phyloP scores from a whole-genome alignment of 2,797 vertebrate genomes.

The Euphonia xanthogaster region DNA sequence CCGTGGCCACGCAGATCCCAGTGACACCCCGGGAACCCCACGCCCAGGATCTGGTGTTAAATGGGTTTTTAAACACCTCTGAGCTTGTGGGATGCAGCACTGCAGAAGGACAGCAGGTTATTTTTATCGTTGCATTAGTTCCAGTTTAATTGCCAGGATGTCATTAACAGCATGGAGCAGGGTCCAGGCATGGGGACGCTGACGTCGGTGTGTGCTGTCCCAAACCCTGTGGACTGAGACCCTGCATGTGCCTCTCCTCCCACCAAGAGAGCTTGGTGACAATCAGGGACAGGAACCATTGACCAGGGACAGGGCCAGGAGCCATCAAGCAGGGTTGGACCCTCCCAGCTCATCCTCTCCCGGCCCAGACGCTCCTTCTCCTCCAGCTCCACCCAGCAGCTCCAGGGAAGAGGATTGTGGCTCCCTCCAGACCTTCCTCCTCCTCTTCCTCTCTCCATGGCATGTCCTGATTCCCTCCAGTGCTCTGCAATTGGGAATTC shows the following conservation, averaged over 20 bases:
- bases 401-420: neutral
- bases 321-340: fast-evolving
- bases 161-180: neutral
- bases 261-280: neutral
- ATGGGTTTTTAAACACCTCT: constrained; percentile 2
- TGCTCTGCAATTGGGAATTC: neutral
- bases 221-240: fast-evolving
- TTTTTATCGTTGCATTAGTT: neutral
- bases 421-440: neutral
- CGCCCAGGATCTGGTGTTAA: neutral
- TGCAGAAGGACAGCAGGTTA: neutral
- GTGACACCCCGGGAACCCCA: neutral
- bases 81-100: neutral
- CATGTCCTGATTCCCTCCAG: neutral
- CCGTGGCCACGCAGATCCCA: fast-evolving
- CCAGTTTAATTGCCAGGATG: neutral
- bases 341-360: fast-evolving
- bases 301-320: neutral
- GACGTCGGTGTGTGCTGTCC: neutral
- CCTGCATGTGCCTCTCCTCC: neutral
- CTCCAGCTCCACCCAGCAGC: neutral
- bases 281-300: neutral
- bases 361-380: fast-evolving
- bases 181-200: neutral
- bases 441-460: neutral